Base-by-base conservation (phyloP, 2,888 invertebrate species). In the Drosophila meridiana region DNA sequence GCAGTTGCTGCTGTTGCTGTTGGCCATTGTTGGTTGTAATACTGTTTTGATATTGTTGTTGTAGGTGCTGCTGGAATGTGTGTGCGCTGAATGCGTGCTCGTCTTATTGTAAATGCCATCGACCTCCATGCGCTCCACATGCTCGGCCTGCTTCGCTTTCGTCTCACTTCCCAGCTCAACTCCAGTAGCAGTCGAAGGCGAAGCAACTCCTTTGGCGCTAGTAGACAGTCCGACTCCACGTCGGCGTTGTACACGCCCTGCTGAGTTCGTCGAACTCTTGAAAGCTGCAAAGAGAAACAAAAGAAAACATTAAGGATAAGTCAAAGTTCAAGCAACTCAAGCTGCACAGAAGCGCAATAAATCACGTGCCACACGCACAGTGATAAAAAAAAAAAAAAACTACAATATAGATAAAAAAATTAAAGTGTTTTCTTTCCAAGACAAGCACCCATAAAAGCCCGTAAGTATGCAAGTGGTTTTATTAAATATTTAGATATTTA, bases 11-110 rank as follows among this genome's bases (percentile, higher is more conserved):
- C 55, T 42, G 40, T 20, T 59, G 47, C 55, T 77, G 57, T 81
- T 78, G 52, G 71, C 71, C 62, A 53, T 76, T 28, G 76, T 73
- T 13, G 86, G 84, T 55, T 85, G 83, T 88, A 87, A 87, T 87
- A 87, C 88, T 87, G 86, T 75, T 77, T 80, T 81, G 20, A 79
- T 75, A 48, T 69, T 70, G 53, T 57, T 69, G 30, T 69, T 69
- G 56, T 52, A 65, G 43, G 2, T 60, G 45, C 57, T 68, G 59
- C 50, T 75, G 83, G 63, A 76, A 73, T 80, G 82, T 74, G 52
- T 61, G 59, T 57, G 60, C 40, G 43, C 36, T 55, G 63, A 20
- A 30, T 70, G 65, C 48, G 14, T 34, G 43, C 20, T 65, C 14
- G 45, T 32, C 45, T 48, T 71, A 14, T 53, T 64, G 42, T 38